phyloP scores from a whole-genome alignment of 1,140 invertebrate species.

The Diuraphis noxia region DNA sequence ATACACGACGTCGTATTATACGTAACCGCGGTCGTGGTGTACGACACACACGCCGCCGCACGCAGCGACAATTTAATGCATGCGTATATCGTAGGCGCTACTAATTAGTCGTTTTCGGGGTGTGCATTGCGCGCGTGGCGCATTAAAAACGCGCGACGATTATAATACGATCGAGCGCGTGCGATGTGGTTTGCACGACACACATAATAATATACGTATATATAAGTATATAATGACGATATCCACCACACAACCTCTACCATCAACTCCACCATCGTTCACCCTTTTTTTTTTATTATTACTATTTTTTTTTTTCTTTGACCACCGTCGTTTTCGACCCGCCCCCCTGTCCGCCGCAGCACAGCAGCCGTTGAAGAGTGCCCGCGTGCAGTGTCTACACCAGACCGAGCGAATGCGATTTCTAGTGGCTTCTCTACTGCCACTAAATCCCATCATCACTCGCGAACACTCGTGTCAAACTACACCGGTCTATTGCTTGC shows the following conservation, averaged over 20 bases:
- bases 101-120: background rate
- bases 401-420: background rate
- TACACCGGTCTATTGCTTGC: background rate
- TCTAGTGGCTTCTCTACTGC: conserved; percentile 39
- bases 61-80: background rate
- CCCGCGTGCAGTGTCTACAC: conserved; percentile 1
- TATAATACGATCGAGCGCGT: background rate
- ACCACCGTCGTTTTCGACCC: background rate
- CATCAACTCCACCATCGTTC: too few species aligned
- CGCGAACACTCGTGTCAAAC: conserved; percentile 30
- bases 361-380: conserved; percentile 4
- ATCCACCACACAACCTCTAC: background rate
- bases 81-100: too few species aligned
- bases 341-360: background rate
- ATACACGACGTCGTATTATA: background rate
- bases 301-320: background rate
- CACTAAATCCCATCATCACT: background rate
- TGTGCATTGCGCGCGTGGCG: background rate
- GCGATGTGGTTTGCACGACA: background rate
- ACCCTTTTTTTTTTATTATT: background rate
- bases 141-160: background rate
- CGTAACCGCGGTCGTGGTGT: background rate
- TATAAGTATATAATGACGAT: background rate
- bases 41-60: background rate
- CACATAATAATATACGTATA: background rate